Percentiles rank a stretch among this genome's conserved stretches.
Evolutionary conservation across 2,113 vertebrate genomes (phyloP).

Genomic region (Lycaon pictus): DNA sequence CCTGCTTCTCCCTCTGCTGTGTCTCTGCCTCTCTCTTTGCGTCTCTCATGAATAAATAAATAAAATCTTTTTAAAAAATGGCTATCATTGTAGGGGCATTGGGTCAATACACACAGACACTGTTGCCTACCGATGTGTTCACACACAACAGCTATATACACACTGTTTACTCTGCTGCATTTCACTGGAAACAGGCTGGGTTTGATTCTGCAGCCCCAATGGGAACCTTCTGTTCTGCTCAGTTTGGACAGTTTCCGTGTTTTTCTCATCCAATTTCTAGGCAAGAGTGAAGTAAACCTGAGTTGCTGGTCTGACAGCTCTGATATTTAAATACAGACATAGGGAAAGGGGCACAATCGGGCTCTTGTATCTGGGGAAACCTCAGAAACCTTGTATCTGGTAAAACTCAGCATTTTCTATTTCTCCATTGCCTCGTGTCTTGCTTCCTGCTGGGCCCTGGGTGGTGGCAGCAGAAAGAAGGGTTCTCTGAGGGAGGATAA

Average conservation of each 20-base stretch:
- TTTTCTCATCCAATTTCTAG: not conserved
- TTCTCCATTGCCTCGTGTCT: not conserved
- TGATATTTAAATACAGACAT: not conserved
- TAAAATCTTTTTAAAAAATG: too few species aligned
- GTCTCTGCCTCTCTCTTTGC: too few species aligned
- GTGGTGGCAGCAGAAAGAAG: not conserved
- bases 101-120: not conserved
- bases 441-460: not conserved
- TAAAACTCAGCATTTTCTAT: not conserved
- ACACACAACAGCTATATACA: accelerated
- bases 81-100: not conserved
- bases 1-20: too few species aligned
- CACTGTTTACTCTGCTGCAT: accelerated
- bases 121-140: not conserved
- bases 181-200: accelerated
- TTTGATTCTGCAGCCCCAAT: not conserved
- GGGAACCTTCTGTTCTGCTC: not conserved
- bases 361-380: not conserved
- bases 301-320: not conserved
- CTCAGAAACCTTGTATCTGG: too few species aligned
- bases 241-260: not conserved
- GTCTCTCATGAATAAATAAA: too few species aligned
- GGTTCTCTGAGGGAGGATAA: not conserved
- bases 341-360: not conserved
- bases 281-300: not conserved